Evolutionary conservation across 2,797 vertebrate species (phyloP).

Genomic region (Hippoglossus hippoglossus): DNA sequence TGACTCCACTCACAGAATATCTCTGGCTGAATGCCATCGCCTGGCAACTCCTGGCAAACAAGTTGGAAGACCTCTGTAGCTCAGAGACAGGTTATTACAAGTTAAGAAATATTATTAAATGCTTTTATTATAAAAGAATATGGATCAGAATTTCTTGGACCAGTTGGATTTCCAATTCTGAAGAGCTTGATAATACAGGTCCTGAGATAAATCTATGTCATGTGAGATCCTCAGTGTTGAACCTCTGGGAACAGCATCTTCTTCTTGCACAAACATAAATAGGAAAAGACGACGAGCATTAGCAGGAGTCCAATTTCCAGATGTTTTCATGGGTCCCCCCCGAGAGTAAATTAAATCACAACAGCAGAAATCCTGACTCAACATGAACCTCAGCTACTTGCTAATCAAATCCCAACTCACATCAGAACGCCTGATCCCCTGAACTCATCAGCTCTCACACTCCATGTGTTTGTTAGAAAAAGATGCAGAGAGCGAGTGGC

Average conservation of each 20-base stretch:
- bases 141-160: neutral
- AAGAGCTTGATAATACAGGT: no score
- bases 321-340: neutral
- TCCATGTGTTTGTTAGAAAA: constrained; percentile 1
- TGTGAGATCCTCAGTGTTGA: no score
- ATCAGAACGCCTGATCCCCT: constrained; percentile 1
- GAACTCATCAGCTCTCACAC: neutral
- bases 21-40: neutral
- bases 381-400: neutral
- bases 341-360: constrained; percentile 10
- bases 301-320: neutral
- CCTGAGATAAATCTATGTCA: no score
- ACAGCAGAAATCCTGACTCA: neutral
- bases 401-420: constrained; percentile 18
- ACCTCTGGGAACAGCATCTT: neutral
- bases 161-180: no score
- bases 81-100: neutral
- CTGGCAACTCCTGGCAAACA: neutral
- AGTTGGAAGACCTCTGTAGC: neutral
- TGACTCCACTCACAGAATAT: neutral
- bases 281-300: no score
- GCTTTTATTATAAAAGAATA: neutral
- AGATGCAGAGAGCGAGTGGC: neutral
- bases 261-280: neutral
- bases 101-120: neutral